Evolutionary conservation across 2,113 vertebrate species (phyloP).

Genomic region (Scomber colias): DNA sequence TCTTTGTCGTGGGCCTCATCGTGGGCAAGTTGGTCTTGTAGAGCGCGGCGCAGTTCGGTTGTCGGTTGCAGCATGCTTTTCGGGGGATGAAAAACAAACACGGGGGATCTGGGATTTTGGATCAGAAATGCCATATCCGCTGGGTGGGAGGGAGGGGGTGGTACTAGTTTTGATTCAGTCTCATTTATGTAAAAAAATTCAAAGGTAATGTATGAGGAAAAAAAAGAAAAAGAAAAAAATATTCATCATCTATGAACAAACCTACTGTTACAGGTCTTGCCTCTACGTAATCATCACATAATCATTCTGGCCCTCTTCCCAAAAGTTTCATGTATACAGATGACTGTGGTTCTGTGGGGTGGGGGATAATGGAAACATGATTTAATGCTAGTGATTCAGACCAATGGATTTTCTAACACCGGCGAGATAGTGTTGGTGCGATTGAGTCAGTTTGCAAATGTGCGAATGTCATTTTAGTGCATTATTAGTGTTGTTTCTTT

Average conservation of each 20-base stretch:
- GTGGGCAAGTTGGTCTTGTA: slow-evolving; percentile 98
- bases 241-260: slow-evolving; percentile 85
- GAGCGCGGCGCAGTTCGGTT: slow-evolving; percentile 65
- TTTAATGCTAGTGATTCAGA: slow-evolving; percentile 59
- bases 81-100: slow-evolving; percentile 72
- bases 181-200: slow-evolving; percentile 86
- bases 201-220: slow-evolving; percentile 68
- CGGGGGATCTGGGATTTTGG: slow-evolving; percentile 83
- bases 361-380: slow-evolving; percentile 48
- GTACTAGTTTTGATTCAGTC: slow-evolving; percentile 88
- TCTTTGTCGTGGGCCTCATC: slow-evolving; percentile 96
- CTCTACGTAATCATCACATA: slow-evolving; percentile 88
- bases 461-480: slow-evolving; percentile 76
- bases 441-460: slow-evolving; percentile 68
- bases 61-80: slow-evolving; percentile 85
- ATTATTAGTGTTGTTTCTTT: slow-evolving; percentile 59
- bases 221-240: slow-evolving; percentile 43
- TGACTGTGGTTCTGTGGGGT: slow-evolving; percentile 34
- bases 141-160: slow-evolving; percentile 65
- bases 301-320: slow-evolving; percentile 76
- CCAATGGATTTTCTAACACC: slow-evolving; percentile 70
- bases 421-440: slow-evolving; percentile 59
- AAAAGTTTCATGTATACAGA: slow-evolving; percentile 77
- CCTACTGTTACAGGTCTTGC: slow-evolving; percentile 93
- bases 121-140: slow-evolving; percentile 87